Conservation (phyloP, 2,888 invertebrate genomes). For the Nowickia ferox region DNA sequence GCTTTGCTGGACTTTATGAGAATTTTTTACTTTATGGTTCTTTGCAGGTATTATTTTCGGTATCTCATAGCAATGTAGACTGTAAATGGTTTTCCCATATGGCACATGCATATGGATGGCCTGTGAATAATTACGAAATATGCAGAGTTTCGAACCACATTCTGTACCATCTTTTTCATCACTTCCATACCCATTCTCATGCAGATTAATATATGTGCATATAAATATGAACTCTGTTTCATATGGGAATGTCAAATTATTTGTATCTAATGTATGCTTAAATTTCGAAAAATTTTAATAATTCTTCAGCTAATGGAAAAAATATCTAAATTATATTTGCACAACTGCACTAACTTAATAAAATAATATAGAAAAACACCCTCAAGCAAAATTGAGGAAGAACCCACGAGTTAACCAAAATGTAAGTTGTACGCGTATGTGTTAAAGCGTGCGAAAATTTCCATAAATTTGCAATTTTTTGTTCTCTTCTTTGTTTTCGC, state of each 20-base stretch:
- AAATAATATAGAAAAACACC: constrained; percentile 1
- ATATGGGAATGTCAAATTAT: not conserved
- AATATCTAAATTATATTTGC: constrained; percentile 18
- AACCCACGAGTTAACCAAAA: constrained; percentile 15
- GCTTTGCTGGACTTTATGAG: too few relatives aligned
- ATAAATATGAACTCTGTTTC: too few relatives aligned
- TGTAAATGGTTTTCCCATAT: too few relatives aligned
- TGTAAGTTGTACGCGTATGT: constrained; percentile 36
- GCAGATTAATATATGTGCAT: too few relatives aligned
- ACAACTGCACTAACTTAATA: constrained; percentile 37
- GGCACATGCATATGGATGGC: too few relatives aligned
- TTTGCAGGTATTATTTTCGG: too few relatives aligned
- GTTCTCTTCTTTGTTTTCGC: constrained; percentile 7
- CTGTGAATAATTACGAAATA: too few relatives aligned
- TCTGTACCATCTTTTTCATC: too few relatives aligned
- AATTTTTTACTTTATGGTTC: too few relatives aligned
- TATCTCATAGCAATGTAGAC: too few relatives aligned
- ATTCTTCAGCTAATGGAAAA: constrained; percentile 13
- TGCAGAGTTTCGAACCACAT: too few relatives aligned
- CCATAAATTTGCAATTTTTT: constrained; percentile 65
- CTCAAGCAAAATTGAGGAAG: constrained; percentile 12
- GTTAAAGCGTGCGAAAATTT: constrained; percentile 69
- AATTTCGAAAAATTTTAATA: not conserved
- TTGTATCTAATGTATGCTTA: not conserved
- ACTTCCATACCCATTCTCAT: too few relatives aligned